A percentile compares a stretch with the other conserved stretches of the same genome.
Evolutionary conservation across 1,140 invertebrate genomes (phyloP).

Genomic region (Drosophila setifemur): DNA sequence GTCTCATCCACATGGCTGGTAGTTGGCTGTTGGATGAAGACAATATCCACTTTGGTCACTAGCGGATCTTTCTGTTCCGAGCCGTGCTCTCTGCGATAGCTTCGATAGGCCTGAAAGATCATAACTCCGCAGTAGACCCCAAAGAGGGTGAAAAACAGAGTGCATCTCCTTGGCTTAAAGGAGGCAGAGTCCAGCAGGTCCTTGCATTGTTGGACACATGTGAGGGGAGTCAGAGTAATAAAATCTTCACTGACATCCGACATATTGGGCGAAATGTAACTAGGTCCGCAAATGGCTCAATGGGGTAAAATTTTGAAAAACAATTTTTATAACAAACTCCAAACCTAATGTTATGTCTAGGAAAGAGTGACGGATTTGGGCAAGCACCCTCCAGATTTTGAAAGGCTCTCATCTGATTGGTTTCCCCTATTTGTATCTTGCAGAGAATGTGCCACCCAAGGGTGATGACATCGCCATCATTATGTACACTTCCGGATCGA

Average conservation of each 20-base stretch:
- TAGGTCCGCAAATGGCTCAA: not conserved
- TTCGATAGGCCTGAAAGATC: constrained; percentile 8
- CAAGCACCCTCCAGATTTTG: not conserved
- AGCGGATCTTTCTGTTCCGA: not conserved
- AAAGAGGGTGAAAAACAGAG: constrained; percentile 10
- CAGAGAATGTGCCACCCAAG: constrained; percentile 85
- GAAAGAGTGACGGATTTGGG: not conserved
- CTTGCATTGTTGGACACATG: constrained; percentile 24
- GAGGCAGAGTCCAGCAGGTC: not conserved
- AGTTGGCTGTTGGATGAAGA: no score
- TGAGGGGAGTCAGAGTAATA: constrained; percentile 32
- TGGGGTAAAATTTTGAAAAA: constrained; percentile 30
- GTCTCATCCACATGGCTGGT: not conserved
- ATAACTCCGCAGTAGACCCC: constrained; percentile 27
- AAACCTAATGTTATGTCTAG: not conserved
- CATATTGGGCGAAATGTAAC: constrained; percentile 11
- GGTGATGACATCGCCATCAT: constrained; percentile 93
- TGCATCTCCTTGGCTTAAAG: not conserved
- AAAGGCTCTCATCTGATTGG: not conserved
- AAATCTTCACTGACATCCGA: constrained; percentile 12
- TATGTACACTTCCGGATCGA: constrained; percentile 98
- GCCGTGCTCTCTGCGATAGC: not conserved
- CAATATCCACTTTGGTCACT: no score
- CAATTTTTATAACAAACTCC: not conserved
- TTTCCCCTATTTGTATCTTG: constrained; percentile 4